Evolutionary conservation across 2,797 vertebrate genomes (phyloP), one percentile per base, ranked within the genome.

Genomic region (Poeciliopsis presidionis): DNA sequence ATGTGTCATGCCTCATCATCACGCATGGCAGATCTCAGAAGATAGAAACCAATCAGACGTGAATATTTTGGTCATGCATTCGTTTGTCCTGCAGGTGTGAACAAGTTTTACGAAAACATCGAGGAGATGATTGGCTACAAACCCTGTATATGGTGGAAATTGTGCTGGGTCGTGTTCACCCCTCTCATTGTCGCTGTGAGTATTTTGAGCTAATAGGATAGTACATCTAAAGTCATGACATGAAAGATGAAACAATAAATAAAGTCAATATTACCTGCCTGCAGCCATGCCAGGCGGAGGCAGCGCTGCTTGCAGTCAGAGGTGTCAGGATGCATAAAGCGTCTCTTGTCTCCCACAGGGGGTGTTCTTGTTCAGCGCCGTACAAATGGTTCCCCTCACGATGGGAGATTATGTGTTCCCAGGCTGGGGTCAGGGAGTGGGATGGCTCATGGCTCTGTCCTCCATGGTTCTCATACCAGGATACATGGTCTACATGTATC

Each of bases 391-490:
- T 86, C 98, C 98, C 2, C 98, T 99, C 85, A 98, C 84, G 6
- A 96, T 99, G 98, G 97, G 97, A 73, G 97, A 95, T 86, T 99
- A 99, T 0, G 96, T 99, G 86, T 99, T 98, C 95, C 98, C 98
- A 14, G 95, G 93, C 81, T 99, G 98, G 98, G 98, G 98, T 87
- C 98, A 99, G 94, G 98, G 98, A 16, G 98, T 99, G 59, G 98
- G 98, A 86, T 99, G 98, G 98, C 96, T 98, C 94, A 99, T 99
- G 98, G 98, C 98, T 20, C 81, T 98, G 74, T 99, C 98, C 88
- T 99, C 98, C 81, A 99, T 99, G 98, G 81, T 99, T 86, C 96
- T 99, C 93, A 99, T 99, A 74, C 98, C 98, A 0, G 98, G 98
- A 75, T 99, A 99, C 90, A 99, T 99, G 98, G 94, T 95, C n/a